Conservation (phyloP, 2,113 vertebrate species). For the Epinephelus lanceolatus region DNA sequence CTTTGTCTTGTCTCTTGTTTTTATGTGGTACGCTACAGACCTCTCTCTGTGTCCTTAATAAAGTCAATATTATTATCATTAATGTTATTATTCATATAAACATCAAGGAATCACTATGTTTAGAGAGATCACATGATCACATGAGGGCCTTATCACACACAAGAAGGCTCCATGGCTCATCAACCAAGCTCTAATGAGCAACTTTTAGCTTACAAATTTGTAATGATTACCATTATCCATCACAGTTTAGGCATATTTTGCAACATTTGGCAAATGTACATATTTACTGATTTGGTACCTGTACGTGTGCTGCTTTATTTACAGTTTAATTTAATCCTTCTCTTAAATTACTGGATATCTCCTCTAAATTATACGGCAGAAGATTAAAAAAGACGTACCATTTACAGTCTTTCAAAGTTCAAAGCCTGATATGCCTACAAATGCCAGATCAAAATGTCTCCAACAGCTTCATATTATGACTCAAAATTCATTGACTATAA, state of each 20-base stretch:
- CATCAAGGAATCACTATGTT: background rate
- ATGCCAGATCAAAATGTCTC: conserved; percentile 13
- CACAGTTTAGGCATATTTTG: background rate
- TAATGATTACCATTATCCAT: background rate
- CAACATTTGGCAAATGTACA: background rate
- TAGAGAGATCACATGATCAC: background rate
- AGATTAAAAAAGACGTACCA: background rate
- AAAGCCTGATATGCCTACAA: conserved; percentile 16
- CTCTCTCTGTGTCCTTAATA: too few relatives aligned
- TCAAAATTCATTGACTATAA: background rate
- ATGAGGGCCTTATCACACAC: background rate
- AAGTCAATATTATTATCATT: too few relatives aligned
- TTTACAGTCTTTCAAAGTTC: conserved; percentile 19
- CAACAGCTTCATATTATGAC: background rate
- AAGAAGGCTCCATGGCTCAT: background rate
- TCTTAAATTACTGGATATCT: background rate
- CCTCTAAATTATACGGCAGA: conserved; percentile 6
- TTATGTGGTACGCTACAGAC: too few relatives aligned
- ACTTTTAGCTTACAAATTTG: background rate
- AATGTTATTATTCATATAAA: too few relatives aligned
- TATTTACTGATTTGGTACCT: background rate
- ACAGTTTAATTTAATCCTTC: background rate
- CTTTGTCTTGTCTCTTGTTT: too few relatives aligned
- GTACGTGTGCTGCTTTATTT: background rate
- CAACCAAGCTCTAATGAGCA: too few relatives aligned